These are phyloP conservation scores for Gymnocheta viridis DNA, from an alignment of 2,888 invertebrate species.

Conservation along the genomic window DNA sequence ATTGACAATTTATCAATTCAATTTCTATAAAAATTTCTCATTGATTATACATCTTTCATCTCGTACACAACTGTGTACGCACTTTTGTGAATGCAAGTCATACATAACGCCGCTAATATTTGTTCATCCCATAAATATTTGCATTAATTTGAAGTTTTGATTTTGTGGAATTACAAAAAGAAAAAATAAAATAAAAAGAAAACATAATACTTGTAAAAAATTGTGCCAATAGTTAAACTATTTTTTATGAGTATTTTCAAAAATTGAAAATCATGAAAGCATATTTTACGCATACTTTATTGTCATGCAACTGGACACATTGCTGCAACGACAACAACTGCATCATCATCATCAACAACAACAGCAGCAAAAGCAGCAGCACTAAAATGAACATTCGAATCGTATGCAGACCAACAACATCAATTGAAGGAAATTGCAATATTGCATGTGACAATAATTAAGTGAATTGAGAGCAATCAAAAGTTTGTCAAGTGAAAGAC, in stretches of 20 bases:
- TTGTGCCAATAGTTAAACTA: conserved; percentile 66
- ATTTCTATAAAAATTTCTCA: no score
- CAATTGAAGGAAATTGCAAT: conserved; percentile 60
- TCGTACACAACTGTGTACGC: background rate
- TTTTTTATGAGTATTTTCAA: conserved; percentile 66
- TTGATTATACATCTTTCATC: background rate
- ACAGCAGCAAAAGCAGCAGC: background rate
- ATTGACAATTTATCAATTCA: no score
- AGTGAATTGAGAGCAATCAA: conserved; percentile 65
- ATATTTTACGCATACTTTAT: conserved; percentile 61
- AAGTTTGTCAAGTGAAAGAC: conserved; percentile 50
- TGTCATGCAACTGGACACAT: conserved; percentile 49
- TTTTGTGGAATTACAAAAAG: conserved; percentile 1
- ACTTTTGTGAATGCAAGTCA: background rate
- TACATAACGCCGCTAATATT: conserved; percentile 8
- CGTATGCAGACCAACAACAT: background rate
- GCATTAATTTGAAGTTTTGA: conserved; percentile 55
- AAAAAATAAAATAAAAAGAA: background rate
- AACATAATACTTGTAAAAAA: conserved; percentile 31
- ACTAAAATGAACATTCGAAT: conserved; percentile 1
- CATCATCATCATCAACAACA: background rate
- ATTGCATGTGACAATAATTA: conserved; percentile 64
- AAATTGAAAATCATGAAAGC: conserved; percentile 61
- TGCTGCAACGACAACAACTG: background rate
- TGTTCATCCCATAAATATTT: conserved; percentile 61